Evolutionary conservation across 2,888 invertebrate species (phyloP).

Genomic region (Harpalus rubripes): DNA sequence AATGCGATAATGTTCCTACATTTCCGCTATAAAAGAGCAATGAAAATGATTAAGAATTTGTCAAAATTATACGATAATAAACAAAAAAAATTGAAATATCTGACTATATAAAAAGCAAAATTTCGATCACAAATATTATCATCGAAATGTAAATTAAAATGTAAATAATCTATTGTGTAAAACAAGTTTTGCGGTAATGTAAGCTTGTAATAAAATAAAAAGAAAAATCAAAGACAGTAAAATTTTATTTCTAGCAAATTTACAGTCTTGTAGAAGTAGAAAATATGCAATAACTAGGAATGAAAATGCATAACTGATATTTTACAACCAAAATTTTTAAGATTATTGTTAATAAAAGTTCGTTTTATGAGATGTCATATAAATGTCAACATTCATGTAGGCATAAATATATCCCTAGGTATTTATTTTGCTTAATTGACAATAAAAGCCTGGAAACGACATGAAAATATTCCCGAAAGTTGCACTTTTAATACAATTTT

Average conservation of each 20-base stretch:
- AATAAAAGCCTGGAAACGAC: conserved; percentile 17
- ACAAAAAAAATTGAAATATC: too few relatives aligned
- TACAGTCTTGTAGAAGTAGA: neutral
- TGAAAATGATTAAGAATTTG: too few relatives aligned
- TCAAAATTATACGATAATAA: too few relatives aligned
- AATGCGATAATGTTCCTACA: too few relatives aligned
- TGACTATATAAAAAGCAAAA: too few relatives aligned
- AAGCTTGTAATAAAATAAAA: neutral
- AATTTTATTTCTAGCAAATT: conserved; percentile 34
- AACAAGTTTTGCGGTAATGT: neutral
- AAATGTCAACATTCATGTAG: conserved; percentile 46
- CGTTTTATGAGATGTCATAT: conserved; percentile 35
- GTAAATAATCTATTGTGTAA: too few relatives aligned
- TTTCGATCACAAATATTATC: too few relatives aligned
- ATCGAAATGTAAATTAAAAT: too few relatives aligned
- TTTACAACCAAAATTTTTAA: conserved; percentile 40
- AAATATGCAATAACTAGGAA: conserved; percentile 6
- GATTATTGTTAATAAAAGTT: conserved; percentile 49
- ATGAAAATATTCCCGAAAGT: conserved; percentile 18
- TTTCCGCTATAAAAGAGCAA: too few relatives aligned
- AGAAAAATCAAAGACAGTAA: neutral
- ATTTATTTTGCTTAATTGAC: conserved; percentile 31
- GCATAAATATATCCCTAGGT: conserved; percentile 33
- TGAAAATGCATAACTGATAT: conserved; percentile 11
- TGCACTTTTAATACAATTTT: neutral